Base-by-base conservation (phyloP, 37 sponge, comb jelly and placozoan species). In the Aplysina aerophoba region DNA sequence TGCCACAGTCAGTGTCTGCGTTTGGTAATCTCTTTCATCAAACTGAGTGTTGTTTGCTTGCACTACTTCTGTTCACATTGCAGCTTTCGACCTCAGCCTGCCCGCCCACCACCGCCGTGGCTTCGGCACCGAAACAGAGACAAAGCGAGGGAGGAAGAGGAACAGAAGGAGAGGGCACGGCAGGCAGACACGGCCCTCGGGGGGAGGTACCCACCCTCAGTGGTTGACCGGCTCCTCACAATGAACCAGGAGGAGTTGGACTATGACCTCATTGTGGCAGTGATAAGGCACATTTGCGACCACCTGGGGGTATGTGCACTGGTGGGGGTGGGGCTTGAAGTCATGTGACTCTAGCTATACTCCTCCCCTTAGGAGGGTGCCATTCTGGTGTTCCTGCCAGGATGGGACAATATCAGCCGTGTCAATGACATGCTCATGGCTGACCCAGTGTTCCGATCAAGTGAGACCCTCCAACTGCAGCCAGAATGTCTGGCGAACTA, bases 391-490 rank as follows among this genome's bases (percentile, higher is more conserved):
- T 93, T 93, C 40, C 90, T 93, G 17, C 93, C 87, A 27, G 84
- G 84, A 20, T 94, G 94, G 94, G 89, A 90, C 59, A 87, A 82
- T 66, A 94, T 94, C 58, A 58, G 86, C 27, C 88, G 90, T 36
- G 17, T 94, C 37, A 54, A 90, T 60, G 94, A 94, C 35, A 75
- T 87, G 87, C 40, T 93, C 24, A 65, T 24, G 62, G 54, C 36
- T 4, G 83, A 89, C 61, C 90, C 84, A 28, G 64, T 93, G 74
- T 93, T 93, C 66, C 31, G 82, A 11, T 30, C 54, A 27, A 55
- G 79, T 31, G 28, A 54, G 38, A 44, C 50, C 8, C n/a, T n/a
- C n/a, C n/a, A n/a, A n/a, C n/a, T n/a, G n/a, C n/a, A n/a, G n/a
- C n/a, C n/a, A n/a, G n/a, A n/a, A n/a, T n/a, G n/a, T n/a, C n/a